Evolutionary conservation across 2,888 invertebrate species (phyloP).

Genomic region (Schrankia costaestrigalis): DNA sequence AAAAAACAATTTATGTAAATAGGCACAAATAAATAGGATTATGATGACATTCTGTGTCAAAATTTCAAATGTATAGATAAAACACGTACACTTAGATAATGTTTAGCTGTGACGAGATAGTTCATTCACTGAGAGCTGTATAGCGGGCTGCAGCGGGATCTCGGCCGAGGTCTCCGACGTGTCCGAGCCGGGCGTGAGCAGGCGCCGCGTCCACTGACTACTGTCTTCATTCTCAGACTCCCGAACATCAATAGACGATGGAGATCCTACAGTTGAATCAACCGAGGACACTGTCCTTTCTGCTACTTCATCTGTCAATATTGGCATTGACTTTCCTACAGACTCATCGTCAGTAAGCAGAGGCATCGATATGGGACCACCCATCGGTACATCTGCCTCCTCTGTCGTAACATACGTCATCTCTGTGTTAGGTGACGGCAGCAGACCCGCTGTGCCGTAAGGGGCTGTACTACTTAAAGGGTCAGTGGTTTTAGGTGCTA

Average conservation of each 20-base stretch:
- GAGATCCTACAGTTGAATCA: conserved; percentile 50
- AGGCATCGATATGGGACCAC: conserved; percentile 80
- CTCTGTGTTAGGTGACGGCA: conserved; percentile 61
- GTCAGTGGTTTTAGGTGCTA: conserved; percentile 78
- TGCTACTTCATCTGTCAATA: conserved; percentile 61
- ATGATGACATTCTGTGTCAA: no score
- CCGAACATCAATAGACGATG: conserved; percentile 49
- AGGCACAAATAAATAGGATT: conserved; percentile 35
- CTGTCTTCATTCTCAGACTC: conserved; percentile 53
- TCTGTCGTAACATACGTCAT: conserved; percentile 53
- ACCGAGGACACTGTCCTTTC: conserved; percentile 52
- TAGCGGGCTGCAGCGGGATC: conserved; percentile 64
- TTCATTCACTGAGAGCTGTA: conserved; percentile 60
- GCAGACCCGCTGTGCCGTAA: conserved; percentile 41
- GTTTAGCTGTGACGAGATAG: conserved; percentile 53
- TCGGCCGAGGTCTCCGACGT: conserved; percentile 64
- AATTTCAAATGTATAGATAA: no score
- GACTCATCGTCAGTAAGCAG: conserved; percentile 77
- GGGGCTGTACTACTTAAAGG: conserved; percentile 58
- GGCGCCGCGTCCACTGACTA: conserved; percentile 54
- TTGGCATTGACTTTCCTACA: conserved; percentile 66
- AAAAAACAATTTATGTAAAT: conserved; percentile 24
- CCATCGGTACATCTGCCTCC: conserved; percentile 50
- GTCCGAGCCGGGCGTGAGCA: conserved; percentile 62
- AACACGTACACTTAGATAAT: neutral